These are phyloP conservation scores for Stichopus horrens DNA, from an alignment of 53 echinoderm and acorn worm genomes.

Conservation along the genomic window DNA sequence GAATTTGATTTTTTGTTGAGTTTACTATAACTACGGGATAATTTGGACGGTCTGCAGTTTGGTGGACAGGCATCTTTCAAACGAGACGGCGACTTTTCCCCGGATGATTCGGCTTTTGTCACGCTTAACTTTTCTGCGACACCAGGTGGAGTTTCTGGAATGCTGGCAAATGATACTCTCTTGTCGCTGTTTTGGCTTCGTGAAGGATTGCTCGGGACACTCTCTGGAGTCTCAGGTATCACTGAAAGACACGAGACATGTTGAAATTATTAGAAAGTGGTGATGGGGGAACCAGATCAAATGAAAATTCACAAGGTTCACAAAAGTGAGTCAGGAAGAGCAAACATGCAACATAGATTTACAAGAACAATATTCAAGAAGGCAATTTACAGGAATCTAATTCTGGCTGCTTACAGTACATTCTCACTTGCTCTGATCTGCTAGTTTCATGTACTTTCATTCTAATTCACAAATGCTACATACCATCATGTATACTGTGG, in stretches of 20 bases:
- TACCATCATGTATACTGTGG: too few species aligned
- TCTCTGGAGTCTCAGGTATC: slow-evolving; percentile 71
- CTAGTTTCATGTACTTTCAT: too few species aligned
- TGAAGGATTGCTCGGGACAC: slow-evolving; percentile 7
- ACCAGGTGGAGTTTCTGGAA: slow-evolving; percentile 62
- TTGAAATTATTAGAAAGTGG: too few species aligned
- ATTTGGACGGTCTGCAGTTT: background rate
- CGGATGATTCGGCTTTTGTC: background rate
- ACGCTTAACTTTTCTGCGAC: background rate
- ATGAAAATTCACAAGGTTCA: background rate
- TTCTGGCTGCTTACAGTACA: too few species aligned
- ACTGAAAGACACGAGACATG: slow-evolving; percentile 3
- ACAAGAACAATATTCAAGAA: too few species aligned
- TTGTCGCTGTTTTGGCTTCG: background rate
- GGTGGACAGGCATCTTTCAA: background rate
- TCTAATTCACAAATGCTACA: too few species aligned
- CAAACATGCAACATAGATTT: too few species aligned
- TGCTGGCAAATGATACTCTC: background rate
- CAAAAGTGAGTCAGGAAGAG: background rate
- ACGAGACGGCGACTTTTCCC: background rate
- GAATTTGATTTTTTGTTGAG: background rate
- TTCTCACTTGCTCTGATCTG: too few species aligned
- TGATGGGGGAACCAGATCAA: background rate
- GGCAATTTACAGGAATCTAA: too few species aligned
- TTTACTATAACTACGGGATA: background rate